Conservation (phyloP, 2,113 vertebrate genomes). For the Triplophysa tibetana region DNA sequence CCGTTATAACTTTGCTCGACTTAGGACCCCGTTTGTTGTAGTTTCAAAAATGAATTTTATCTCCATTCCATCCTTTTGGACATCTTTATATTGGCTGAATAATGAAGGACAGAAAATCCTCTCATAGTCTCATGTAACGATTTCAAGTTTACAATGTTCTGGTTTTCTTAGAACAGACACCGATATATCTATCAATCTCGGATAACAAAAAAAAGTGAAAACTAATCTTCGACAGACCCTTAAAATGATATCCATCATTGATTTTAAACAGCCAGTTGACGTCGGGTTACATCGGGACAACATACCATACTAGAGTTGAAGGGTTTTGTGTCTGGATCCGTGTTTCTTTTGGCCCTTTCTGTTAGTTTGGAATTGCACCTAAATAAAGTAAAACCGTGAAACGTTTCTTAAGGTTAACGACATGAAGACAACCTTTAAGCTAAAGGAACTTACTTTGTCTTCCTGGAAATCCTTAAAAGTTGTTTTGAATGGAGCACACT, state of each 20-base stretch:
- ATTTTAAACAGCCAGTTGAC: conserved; percentile 1
- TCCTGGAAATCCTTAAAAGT: not conserved
- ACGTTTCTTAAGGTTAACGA: conserved; percentile 2
- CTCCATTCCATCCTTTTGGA: not conserved
- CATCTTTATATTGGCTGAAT: not conserved
- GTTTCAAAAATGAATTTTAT: not conserved
- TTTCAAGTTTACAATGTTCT: not conserved
- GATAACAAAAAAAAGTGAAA: not conserved
- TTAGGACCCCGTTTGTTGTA: not conserved
- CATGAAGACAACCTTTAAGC: not conserved
- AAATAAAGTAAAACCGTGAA: not conserved
- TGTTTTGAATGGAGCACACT: not conserved
- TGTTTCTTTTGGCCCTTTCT: not conserved
- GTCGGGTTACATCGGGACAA: not conserved
- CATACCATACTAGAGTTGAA: not conserved
- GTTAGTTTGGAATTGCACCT: not conserved
- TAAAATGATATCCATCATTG: not conserved
- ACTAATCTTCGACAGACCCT: not conserved
- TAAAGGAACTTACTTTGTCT: not conserved
- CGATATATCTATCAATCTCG: not conserved
- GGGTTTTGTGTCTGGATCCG: not conserved
- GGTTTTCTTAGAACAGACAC: not conserved
- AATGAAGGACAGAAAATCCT: not conserved
- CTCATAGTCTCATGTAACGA: not conserved
- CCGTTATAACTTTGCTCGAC: not conserved